Conservation (phyloP, 2,113 vertebrate genomes). For the Anhinga rufa region DNA sequence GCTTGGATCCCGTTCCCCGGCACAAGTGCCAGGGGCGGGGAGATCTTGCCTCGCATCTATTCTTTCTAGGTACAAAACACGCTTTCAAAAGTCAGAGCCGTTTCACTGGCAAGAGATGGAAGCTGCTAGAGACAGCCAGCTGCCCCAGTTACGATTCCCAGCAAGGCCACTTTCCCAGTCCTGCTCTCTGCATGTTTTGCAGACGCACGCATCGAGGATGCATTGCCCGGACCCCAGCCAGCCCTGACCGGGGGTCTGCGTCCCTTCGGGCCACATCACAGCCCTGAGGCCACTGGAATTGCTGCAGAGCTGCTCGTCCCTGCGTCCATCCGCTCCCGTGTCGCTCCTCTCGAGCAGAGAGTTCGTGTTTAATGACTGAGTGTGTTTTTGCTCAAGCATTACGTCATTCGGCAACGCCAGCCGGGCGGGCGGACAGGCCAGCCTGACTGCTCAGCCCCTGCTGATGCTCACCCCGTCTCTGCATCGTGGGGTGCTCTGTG, state of each 20-base stretch:
- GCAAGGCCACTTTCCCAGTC: background rate
- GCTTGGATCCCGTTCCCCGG: background rate
- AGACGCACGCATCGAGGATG: background rate
- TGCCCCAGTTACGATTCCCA: background rate
- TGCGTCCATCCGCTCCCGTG: background rate
- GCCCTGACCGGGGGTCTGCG: background rate
- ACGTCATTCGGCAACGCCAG: background rate
- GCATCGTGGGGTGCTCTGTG: fast-evolving
- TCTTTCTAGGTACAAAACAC: conserved; percentile 54
- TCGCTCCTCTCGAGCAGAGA: background rate
- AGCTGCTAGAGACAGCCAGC: background rate
- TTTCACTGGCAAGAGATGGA: conserved; percentile 16
- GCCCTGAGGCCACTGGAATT: background rate
- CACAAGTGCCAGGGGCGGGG: conserved; percentile 14
- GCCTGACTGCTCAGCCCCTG: background rate
- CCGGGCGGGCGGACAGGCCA: background rate
- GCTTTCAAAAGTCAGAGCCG: background rate
- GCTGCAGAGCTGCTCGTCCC: background rate
- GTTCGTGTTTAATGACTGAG: background rate
- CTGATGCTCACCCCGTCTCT: background rate
- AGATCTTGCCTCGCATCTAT: conserved; percentile 8
- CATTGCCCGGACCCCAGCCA: background rate
- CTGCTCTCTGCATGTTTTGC: background rate
- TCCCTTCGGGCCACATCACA: background rate
- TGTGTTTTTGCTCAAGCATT: background rate